A percentile compares a stretch with the other conserved stretches of the same genome.
phyloP scores from a whole-genome alignment of 2,113 vertebrate species.

The Gambusia affinis region DNA sequence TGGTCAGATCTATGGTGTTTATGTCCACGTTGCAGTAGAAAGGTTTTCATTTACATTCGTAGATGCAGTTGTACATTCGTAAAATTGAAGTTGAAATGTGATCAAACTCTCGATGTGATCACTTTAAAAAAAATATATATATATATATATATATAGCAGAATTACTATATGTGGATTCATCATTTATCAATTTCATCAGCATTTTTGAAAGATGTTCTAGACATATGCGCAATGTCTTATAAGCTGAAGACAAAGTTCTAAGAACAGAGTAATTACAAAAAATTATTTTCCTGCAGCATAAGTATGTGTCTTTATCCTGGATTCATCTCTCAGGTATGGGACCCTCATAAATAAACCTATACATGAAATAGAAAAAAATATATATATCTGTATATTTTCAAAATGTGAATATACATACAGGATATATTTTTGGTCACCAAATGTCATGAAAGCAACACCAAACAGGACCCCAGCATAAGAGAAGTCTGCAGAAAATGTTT shows the following conservation, averaged over 20 bases:
- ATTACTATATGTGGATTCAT: not conserved
- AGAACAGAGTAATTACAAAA: not conserved
- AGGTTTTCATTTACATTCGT: not conserved
- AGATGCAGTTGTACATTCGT: not conserved
- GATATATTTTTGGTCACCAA: too few relatives aligned
- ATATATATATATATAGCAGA: not conserved
- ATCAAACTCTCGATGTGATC: not conserved
- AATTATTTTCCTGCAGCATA: not conserved
- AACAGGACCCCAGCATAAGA: too few relatives aligned
- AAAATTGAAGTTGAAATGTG: not conserved
- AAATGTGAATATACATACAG: too few relatives aligned
- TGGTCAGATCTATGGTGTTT: constrained; percentile 14
- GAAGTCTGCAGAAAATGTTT: too few relatives aligned
- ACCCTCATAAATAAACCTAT: not conserved
- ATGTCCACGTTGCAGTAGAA: constrained; percentile 13
- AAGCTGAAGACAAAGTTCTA: not conserved
- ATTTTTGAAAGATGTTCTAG: not conserved
- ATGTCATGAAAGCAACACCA: too few relatives aligned
- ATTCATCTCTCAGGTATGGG: not conserved
- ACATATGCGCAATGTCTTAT: not conserved
- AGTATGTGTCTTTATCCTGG: not conserved
- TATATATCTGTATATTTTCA: not conserved
- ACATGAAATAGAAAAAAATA: not conserved
- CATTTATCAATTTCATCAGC: not conserved
- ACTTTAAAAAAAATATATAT: not conserved